These are phyloP conservation scores for Halcyon senegalensis DNA, from an alignment of 2,113 vertebrate species.

Conservation along the genomic window DNA sequence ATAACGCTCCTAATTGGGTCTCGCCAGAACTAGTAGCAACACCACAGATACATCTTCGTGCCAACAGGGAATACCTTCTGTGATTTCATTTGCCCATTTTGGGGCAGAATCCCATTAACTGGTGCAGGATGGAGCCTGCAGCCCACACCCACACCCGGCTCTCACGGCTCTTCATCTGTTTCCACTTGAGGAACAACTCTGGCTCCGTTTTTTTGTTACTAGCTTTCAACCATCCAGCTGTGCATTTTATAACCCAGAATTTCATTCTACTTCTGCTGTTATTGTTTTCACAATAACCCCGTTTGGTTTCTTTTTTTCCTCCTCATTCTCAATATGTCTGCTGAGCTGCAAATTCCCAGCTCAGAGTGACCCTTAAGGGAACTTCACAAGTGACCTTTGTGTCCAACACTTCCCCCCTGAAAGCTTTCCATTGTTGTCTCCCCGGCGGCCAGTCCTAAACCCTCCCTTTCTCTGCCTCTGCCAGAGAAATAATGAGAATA, in stretches of 20 bases:
- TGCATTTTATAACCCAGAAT: slow-evolving; percentile 36
- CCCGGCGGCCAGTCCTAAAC: not conserved
- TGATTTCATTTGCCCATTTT: not conserved
- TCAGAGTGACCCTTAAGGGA: not conserved
- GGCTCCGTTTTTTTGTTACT: slow-evolving; percentile 21
- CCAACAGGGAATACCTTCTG: not conserved
- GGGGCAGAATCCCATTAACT: slow-evolving; percentile 26
- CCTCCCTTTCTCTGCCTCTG: not conserved
- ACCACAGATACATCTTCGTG: not conserved
- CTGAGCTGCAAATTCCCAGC: slow-evolving; percentile 11
- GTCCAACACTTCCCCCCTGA: not conserved
- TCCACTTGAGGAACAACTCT: slow-evolving; percentile 12
- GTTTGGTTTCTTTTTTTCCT: not conserved
- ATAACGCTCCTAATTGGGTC: not conserved
- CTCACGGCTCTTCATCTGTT: slow-evolving; percentile 48
- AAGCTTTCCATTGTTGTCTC: not conserved
- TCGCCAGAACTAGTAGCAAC: not conserved
- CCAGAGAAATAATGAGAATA: too few species aligned
- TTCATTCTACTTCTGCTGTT: slow-evolving; percentile 20
- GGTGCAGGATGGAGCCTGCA: not conserved
- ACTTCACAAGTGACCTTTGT: not conserved
- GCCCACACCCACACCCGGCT: not conserved
- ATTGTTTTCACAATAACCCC: slow-evolving; percentile 19
- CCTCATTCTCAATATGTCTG: not conserved
- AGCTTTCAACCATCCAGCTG: slow-evolving; percentile 40